phyloP scores from a whole-genome alignment of 1,140 invertebrate genomes.

The Drosophila willistoni region DNA sequence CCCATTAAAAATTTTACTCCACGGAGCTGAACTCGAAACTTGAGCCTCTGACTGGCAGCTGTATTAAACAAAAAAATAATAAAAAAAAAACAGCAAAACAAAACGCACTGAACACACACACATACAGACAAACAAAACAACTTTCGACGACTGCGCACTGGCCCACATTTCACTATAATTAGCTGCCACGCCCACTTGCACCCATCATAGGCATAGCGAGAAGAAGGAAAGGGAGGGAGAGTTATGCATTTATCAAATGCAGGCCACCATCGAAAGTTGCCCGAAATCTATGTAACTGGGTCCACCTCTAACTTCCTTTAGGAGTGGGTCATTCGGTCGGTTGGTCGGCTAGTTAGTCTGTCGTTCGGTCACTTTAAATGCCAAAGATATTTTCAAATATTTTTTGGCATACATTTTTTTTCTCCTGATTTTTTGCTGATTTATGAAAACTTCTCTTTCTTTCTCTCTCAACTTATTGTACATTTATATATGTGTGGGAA shows the following conservation, averaged over 20 bases:
- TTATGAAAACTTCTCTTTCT: constrained; percentile 67
- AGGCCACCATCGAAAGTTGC: constrained; percentile 43
- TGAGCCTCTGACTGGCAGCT: constrained; percentile 66
- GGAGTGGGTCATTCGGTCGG: constrained; percentile 28
- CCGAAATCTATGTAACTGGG: constrained; percentile 13
- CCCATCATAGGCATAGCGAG: background rate
- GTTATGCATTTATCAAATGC: constrained; percentile 57
- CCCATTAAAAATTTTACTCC: constrained; percentile 79
- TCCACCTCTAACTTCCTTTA: constrained; percentile 26
- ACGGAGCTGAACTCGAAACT: constrained; percentile 77
- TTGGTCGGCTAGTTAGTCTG: constrained; percentile 21
- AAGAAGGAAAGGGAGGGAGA: background rate
- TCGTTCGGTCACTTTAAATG: constrained; percentile 56
- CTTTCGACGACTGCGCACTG: constrained; percentile 70
- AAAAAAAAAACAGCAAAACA: constrained; percentile 6
- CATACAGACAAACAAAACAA: constrained; percentile 63
- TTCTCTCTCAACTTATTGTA: too few relatives aligned
- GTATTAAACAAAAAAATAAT: constrained; percentile 28
- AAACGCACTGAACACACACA: constrained; percentile 44
- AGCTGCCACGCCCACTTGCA: constrained; percentile 48
- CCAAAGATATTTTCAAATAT: constrained; percentile 71
- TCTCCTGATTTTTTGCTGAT: constrained; percentile 46
- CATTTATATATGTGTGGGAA: too few relatives aligned
- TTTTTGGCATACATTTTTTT: constrained; percentile 49
- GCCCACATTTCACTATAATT: constrained; percentile 74